A percentile compares a stretch with the other conserved stretches of the same genome.
Conservation (phyloP, 2,797 vertebrate species). For the Pagetopsis macropterus region DNA sequence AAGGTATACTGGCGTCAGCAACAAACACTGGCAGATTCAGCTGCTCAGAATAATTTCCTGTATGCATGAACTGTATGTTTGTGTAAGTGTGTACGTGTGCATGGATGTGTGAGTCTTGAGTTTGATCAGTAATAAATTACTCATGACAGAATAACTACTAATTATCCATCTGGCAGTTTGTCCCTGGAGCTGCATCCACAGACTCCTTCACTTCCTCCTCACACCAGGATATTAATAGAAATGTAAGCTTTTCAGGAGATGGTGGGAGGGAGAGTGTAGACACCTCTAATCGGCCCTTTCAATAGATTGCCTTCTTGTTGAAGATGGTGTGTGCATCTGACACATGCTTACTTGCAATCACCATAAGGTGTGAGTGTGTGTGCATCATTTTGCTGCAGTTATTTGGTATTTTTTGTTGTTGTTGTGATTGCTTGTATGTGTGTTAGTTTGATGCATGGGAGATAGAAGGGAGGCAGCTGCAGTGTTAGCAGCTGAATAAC, state of each 20-base stretch:
- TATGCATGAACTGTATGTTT: background rate
- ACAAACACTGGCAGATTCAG: conserved; percentile 10
- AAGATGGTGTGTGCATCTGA: conserved; percentile 28
- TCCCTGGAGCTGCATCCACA: conserved; percentile 43
- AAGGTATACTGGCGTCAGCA: background rate
- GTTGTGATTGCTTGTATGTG: background rate
- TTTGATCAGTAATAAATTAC: conserved; percentile 58
- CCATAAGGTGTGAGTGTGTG: background rate
- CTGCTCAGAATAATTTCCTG: background rate
- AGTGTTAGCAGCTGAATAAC: conserved; percentile 47
- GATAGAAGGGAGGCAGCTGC: conserved; percentile 57
- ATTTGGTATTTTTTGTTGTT: conserved; percentile 8
- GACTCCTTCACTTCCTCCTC: conserved; percentile 55
- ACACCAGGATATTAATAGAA: conserved; percentile 63
- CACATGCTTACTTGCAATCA: conserved; percentile 23
- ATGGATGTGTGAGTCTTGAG: conserved; percentile 6
- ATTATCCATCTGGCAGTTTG: conserved; percentile 55
- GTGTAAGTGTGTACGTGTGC: background rate
- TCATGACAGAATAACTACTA: conserved; percentile 52
- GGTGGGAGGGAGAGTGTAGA: conserved; percentile 8
- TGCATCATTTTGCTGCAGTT: conserved; percentile 18
- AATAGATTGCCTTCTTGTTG: conserved; percentile 25
- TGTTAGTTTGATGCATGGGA: conserved; percentile 9
- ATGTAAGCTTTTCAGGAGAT: conserved; percentile 32
- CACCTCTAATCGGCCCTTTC: conserved; percentile 38